Conservation (phyloP, 2,888 invertebrate genomes). For the Parapristionchus giblindavisi region DNA sequence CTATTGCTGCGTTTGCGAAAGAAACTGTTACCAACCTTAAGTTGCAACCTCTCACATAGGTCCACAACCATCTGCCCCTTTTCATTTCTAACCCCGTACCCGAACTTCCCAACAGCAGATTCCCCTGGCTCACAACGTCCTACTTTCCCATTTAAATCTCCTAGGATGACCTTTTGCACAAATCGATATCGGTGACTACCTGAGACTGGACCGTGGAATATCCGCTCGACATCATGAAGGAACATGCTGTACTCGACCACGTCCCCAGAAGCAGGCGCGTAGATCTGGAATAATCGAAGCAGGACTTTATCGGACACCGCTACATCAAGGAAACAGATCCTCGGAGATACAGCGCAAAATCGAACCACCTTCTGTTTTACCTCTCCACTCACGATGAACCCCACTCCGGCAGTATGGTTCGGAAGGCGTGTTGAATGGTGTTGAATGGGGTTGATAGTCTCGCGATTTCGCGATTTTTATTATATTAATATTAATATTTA, state of each 20-base stretch:
- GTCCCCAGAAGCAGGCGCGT: background rate
- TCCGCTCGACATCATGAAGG: no score
- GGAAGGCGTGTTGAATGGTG: no score
- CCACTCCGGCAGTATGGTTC: no score
- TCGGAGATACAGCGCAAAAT: background rate
- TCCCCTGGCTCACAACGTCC: background rate
- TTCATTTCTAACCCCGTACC: background rate
- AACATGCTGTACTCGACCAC: background rate
- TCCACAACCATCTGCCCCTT: slow-evolving; percentile 4
- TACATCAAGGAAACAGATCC: slow-evolving; percentile 10
- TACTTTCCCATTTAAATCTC: slow-evolving; percentile 1
- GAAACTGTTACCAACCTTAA: slow-evolving; percentile 2
- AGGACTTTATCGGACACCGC: slow-evolving; percentile 3
- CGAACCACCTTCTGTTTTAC: slow-evolving; percentile 11
- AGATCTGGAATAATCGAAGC: slow-evolving; percentile 4
- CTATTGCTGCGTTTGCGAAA: background rate
- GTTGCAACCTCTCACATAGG: background rate
- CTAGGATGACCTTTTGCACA: no score
- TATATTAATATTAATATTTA: no score
- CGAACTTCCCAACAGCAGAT: background rate
- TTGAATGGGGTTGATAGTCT: no score
- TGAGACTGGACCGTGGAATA: background rate
- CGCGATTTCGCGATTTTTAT: no score
- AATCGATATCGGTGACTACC: slow-evolving; percentile 5
- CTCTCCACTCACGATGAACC: no score